Percentiles rank a stretch among this genome's conserved stretches.
Conservation (phyloP, 2,888 invertebrate species). For the Amiota minor region DNA sequence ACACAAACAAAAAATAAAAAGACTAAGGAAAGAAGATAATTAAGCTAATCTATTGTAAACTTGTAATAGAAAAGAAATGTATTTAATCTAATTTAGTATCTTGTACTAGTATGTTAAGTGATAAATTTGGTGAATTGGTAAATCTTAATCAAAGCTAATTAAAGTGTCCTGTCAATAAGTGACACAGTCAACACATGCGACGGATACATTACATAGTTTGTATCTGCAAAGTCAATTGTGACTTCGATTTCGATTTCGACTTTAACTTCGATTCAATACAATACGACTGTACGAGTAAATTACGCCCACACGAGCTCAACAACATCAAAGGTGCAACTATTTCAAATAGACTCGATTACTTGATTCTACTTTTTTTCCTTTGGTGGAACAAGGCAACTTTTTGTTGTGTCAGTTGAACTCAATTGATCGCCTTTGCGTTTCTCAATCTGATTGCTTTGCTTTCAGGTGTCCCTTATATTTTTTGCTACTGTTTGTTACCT, state of each 20-base stretch:
- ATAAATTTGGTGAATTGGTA: too few species aligned
- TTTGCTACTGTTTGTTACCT: constrained; percentile 19
- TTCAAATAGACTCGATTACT: constrained; percentile 57
- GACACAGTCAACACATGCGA: background rate
- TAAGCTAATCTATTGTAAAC: too few species aligned
- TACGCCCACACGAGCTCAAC: constrained; percentile 50
- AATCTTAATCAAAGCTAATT: constrained; percentile 18
- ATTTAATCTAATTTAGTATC: constrained; percentile 42
- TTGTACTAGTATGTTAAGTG: constrained; percentile 38
- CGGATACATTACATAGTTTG: constrained; percentile 12
- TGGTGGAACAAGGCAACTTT: background rate
- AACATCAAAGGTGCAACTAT: constrained; percentile 56
- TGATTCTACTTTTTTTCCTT: constrained; percentile 29
- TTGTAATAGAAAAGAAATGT: too few species aligned
- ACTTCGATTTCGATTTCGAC: background rate
- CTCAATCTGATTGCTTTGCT: background rate
- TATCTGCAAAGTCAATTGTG: constrained; percentile 10
- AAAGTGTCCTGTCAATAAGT: constrained; percentile 5
- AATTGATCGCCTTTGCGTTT: constrained; percentile 6
- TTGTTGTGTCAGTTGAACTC: constrained; percentile 15
- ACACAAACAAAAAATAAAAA: too few species aligned
- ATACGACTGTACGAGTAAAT: constrained; percentile 28
- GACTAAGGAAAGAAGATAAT: too few species aligned
- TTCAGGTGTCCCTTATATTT: constrained; percentile 20
- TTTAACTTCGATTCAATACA: constrained; percentile 45